phyloP scores from a whole-genome alignment of 2,113 vertebrate species.

The Paradoxurus hermaphroditus region DNA sequence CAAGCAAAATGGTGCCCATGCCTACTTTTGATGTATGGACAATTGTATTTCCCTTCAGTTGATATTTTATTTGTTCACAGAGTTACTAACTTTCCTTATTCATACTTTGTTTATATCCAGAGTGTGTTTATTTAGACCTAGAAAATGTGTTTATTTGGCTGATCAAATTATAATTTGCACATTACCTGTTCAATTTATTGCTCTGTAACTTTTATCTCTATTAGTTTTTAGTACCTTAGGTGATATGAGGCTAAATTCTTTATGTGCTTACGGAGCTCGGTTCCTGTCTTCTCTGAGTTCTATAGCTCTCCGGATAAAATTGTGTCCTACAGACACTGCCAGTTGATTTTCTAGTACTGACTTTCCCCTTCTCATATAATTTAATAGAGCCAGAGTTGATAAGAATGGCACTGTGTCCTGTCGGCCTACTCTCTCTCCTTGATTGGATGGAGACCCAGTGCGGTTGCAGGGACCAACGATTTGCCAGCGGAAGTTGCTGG shows the following conservation, averaged over 20 bases:
- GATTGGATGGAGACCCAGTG: no score
- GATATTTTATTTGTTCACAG: background rate
- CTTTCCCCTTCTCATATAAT: background rate
- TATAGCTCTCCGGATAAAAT: background rate
- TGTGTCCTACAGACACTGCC: background rate
- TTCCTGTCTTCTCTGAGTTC: background rate
- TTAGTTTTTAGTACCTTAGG: background rate
- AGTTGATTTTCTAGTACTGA: background rate
- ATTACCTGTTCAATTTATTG: background rate
- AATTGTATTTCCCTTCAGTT: background rate
- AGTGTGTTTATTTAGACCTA: background rate
- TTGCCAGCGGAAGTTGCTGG: accelerated
- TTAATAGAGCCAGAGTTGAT: background rate
- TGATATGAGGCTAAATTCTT: background rate
- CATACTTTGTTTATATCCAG: background rate
- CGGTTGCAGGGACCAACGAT: accelerated
- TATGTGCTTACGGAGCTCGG: background rate
- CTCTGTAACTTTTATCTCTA: background rate
- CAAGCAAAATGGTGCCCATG: background rate
- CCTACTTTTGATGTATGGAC: background rate
- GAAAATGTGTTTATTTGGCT: background rate
- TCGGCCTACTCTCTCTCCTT: background rate
- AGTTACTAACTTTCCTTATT: background rate
- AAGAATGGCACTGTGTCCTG: accelerated
- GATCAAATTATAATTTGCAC: background rate